Conservation (phyloP, 2,888 invertebrate species). For the Merodon equestris region DNA sequence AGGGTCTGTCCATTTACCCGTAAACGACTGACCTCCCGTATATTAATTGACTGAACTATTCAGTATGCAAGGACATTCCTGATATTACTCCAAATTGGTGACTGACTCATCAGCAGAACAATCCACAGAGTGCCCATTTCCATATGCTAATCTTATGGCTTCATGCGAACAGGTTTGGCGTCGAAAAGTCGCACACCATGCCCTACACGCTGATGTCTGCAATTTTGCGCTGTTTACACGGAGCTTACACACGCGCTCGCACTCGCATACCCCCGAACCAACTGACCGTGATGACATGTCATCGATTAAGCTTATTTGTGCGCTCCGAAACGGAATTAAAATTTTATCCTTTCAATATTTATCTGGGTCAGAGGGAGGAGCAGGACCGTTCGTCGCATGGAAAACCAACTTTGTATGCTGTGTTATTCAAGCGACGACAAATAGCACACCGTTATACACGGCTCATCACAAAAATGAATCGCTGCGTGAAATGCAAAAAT, state of each 20-base stretch:
- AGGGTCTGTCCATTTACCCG: too few species aligned
- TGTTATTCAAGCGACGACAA: too few species aligned
- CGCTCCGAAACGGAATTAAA: constrained; percentile 51
- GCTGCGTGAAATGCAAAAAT: constrained; percentile 64
- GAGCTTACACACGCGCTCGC: constrained; percentile 24
- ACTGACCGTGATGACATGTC: constrained; percentile 59
- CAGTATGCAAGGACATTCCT: too few species aligned
- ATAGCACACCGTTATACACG: constrained; percentile 6
- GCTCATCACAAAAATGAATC: constrained; percentile 24
- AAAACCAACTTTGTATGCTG: neutral
- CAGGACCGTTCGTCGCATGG: constrained; percentile 7
- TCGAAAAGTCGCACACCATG: neutral
- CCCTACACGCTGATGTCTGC: constrained; percentile 26
- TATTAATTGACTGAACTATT: too few species aligned
- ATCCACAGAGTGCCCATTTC: too few species aligned
- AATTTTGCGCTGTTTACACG: constrained; percentile 52
- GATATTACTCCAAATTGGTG: too few species aligned
- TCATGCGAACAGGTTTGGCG: too few species aligned
- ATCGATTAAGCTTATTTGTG: constrained; percentile 53
- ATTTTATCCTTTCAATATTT: constrained; percentile 46
- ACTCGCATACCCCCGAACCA: neutral
- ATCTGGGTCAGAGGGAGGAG: constrained; percentile 42
- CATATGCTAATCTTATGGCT: too few species aligned
- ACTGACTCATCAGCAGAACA: too few species aligned
- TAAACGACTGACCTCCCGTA: too few species aligned